These are phyloP conservation scores for Lepisosteus oculatus DNA, from an alignment of 2,113 vertebrate genomes.

Conservation along the genomic window DNA sequence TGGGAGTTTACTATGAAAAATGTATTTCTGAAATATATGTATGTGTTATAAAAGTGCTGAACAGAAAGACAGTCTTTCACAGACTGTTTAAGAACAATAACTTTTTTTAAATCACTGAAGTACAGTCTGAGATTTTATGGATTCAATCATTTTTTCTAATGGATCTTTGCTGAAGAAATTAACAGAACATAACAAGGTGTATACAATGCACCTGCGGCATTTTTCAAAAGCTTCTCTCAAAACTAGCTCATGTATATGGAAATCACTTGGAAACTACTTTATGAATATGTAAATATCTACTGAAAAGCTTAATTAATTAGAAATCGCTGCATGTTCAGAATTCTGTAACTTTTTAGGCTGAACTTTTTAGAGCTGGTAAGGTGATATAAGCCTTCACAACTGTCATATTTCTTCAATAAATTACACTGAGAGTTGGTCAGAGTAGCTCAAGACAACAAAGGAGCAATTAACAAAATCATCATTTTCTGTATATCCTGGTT, in stretches of 20 bases:
- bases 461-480: no score
- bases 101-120: background rate
- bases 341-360: constrained; percentile 21
- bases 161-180: constrained; percentile 9
- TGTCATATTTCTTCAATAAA: no score
- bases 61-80: no score
- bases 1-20: no score
- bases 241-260: constrained; percentile 23
- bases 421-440: no score
- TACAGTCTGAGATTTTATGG: background rate
- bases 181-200: constrained; percentile 23
- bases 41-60: no score
- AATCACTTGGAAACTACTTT: constrained; percentile 15
- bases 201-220: constrained; percentile 21
- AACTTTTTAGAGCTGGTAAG: constrained; percentile 6
- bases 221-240: constrained; percentile 25
- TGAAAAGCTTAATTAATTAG: constrained; percentile 30
- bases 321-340: constrained; percentile 17
- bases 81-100: no score
- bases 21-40: no score
- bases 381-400: constrained; percentile 1
- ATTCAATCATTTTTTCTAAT: constrained; percentile 14
- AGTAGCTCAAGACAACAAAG: no score
- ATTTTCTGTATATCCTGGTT: no score
- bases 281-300: constrained; percentile 26